These are phyloP conservation scores for Tetranychus cinnabarinus DNA, from an alignment of 1,140 invertebrate genomes.

Conservation along the genomic window DNA sequence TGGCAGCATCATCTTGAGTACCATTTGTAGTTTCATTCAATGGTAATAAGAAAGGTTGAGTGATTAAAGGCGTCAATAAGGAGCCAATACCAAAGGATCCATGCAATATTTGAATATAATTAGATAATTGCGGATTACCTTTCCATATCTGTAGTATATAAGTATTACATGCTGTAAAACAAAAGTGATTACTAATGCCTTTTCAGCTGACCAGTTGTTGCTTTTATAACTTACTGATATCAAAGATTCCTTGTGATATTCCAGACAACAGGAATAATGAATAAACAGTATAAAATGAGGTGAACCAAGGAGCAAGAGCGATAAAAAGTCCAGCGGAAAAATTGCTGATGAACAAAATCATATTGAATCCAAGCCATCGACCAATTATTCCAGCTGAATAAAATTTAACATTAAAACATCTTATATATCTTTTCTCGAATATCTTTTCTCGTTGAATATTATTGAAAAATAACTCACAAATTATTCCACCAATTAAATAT, in stretches of 20 bases:
- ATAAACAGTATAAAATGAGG: background rate
- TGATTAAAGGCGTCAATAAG: conserved; percentile 26
- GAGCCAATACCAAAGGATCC: conserved; percentile 29
- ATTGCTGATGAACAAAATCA: too few species aligned
- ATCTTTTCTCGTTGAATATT: too few species aligned
- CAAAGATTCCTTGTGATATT: background rate
- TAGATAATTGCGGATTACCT: conserved; percentile 19
- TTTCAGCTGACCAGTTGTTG: too few species aligned
- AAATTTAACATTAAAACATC: too few species aligned
- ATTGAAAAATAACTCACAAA: too few species aligned
- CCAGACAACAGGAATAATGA: background rate
- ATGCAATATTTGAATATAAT: conserved; percentile 28
- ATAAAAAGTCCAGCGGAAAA: background rate
- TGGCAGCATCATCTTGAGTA: too few species aligned
- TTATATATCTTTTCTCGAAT: too few species aligned
- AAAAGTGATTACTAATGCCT: too few species aligned
- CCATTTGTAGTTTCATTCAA: background rate
- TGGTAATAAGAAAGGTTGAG: conserved; percentile 22
- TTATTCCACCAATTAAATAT: too few species aligned
- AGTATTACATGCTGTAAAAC: background rate
- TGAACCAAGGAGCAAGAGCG: background rate
- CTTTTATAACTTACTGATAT: background rate
- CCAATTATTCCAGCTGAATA: too few species aligned
- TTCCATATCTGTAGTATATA: conserved; percentile 27
- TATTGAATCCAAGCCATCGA: too few species aligned